Base-by-base conservation (phyloP, 2,797 vertebrate species). In the Chromis chromis region DNA sequence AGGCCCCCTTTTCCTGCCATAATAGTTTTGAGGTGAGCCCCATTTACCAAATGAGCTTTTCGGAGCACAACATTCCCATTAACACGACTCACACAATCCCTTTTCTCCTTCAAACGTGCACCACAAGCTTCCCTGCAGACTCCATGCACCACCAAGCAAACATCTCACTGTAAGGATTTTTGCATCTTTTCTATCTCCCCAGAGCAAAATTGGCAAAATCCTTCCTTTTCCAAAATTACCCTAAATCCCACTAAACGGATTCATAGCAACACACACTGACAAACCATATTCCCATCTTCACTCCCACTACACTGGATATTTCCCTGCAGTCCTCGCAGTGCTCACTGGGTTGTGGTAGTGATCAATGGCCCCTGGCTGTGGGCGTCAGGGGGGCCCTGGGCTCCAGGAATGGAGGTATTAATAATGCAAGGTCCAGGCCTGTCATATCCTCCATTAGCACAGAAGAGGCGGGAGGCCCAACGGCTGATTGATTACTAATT, bases 401-500 rank as follows among this genome's bases (percentile, higher is more conserved):
- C 87, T 91, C 86, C 87, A 87, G 84, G 88, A 94, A 93, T 93
- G 90, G 90, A 93, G 90, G 85, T 86, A 94, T 95, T 94, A 95
- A 95, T 95, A 95, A 95, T 95, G 89, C 92, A 95, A 81, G 75
- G 78, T 84, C 86, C 65, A 73, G 78, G 75, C 82, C 89, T 91
- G 92, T 94, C 93, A 94, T 93, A 93, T 87, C 90, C 89, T 86
- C 93, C 89, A 95, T 94, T 95, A 94, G 88, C 78, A 76, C 65
- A 55, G 77, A 83, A 77, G 84, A 89, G 83, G 86, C 84, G 54
- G 87, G 86, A 81, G 86, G 89, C 66, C 76, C 82, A 72, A 78
- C 33, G 87, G 87, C 90, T 94, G 94, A 94, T 93, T 92, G 93
- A 95, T 95, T 89, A 89, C 90, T 94, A 94, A 95, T 95, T 94